Evolutionary conservation across 2,113 vertebrate species (phyloP).

Genomic region (Spizaetus ornatus): DNA sequence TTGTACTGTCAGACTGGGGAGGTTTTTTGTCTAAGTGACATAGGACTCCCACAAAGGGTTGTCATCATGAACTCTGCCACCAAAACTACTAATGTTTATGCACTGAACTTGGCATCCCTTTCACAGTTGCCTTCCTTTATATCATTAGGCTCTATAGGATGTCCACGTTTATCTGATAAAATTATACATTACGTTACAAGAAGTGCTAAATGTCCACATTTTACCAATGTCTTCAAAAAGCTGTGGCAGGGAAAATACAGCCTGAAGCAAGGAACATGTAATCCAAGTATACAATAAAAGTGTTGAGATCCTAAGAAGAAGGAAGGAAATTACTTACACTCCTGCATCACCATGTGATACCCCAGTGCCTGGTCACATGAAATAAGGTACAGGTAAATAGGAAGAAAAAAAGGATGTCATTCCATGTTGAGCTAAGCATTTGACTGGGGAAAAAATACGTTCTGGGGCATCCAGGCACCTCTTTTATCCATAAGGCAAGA

Average conservation of each 20-base stretch:
- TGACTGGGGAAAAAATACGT: not conserved
- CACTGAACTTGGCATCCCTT: not conserved
- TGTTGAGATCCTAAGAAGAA: not conserved
- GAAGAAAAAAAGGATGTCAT: not conserved
- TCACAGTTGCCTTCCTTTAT: not conserved
- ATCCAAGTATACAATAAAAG: not conserved
- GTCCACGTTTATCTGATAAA: not conserved
- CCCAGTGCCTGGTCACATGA: not conserved
- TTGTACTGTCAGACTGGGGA: not conserved
- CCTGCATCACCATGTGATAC: not conserved
- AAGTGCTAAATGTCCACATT: not conserved
- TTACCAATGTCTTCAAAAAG: not conserved
- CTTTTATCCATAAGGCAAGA: not conserved
- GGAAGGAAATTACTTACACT: not conserved
- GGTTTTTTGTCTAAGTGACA: not conserved
- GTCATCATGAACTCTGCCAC: not conserved
- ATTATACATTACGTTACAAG: not conserved
- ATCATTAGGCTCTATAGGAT: not conserved
- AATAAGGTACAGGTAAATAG: not conserved
- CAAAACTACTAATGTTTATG: not conserved
- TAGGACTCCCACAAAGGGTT: not conserved
- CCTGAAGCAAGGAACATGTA: not conserved
- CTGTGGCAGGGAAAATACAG: not conserved
- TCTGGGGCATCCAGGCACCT: not conserved
- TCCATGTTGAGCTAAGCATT: not conserved